Evolutionary conservation across 1,140 invertebrate species (phyloP).

Genomic region (Magallana angulata): DNA sequence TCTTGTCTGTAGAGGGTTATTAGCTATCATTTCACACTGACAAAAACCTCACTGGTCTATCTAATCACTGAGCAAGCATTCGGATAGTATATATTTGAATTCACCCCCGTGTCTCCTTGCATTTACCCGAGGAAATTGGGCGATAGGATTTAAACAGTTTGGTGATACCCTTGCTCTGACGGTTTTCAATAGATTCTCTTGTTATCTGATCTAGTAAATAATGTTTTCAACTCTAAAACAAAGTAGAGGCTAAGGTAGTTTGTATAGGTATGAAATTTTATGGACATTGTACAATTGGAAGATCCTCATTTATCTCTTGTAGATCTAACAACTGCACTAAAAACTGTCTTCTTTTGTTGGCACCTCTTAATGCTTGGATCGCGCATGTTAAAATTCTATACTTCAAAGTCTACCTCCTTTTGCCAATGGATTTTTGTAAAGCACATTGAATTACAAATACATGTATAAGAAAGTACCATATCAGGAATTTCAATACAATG

Average conservation of each 20-base stretch:
- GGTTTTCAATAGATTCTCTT: background rate
- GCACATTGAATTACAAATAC: background rate
- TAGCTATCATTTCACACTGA: constrained; percentile 13
- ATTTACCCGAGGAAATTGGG: constrained; percentile 20
- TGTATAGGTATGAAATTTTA: constrained; percentile 17
- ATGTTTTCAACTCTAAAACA: constrained; percentile 26
- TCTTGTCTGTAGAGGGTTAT: constrained; percentile 32
- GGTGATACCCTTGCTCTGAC: constrained; percentile 2
- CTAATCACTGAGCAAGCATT: constrained; percentile 35
- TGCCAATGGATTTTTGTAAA: background rate
- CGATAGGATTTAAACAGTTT: constrained; percentile 13
- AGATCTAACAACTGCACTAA: constrained; percentile 12
- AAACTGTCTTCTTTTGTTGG: background rate
- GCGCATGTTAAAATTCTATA: background rate
- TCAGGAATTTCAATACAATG: background rate
- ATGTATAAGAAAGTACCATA: background rate
- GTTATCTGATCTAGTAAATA: constrained; percentile 29
- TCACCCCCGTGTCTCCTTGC: background rate
- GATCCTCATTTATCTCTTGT: background rate
- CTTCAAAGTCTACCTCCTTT: background rate
- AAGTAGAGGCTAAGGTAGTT: background rate
- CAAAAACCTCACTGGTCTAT: background rate
- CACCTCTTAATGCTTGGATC: background rate
- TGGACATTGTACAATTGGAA: background rate
- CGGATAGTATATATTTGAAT: constrained; percentile 16